Base-by-base conservation (phyloP, 2,888 invertebrate genomes). In the Ceriagrion tenellum region DNA sequence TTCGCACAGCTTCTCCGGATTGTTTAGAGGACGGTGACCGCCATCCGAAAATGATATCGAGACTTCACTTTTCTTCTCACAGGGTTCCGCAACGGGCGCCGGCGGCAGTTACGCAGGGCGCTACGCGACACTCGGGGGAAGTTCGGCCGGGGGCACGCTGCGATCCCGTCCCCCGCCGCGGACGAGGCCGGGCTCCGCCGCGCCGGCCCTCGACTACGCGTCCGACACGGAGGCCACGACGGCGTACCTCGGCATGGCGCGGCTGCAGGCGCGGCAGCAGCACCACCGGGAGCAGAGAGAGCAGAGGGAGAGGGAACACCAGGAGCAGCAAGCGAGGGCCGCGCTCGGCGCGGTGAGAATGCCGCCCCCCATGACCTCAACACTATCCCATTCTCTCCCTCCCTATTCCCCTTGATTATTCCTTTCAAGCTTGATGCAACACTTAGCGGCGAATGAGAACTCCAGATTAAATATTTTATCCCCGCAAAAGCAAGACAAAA, bases 221-320 rank as follows among this genome's bases (percentile, higher is more conserved):
- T 99, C 99, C 95, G 99, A 99, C 96, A 99, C 99, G 0, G 99
- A 99, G 97, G 98, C 99, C n/a, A 98, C 98, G 23, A 95, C 95
- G 74, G 96, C 98, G 63, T 89, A 95, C 55, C 69, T 69, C 20
- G 95, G 95, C 13, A 63, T 47, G 96, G 96, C 55, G 96, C 96
- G 96, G 95, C 95, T 69, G 96, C 96, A 95, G 96, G 96, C 69
- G 96, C 96, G 69, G 96, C 95, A 59, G 74, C 96, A 56, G 95
- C 96, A 91, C 96, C 96, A 69, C 96, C 96, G 88, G 95, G 96
- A 88, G 95, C 96, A 93, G 47, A 40, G 93, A 47, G 93, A 93
- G 69, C 93, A 93, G 93, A 47, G 93, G 8, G 93, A 93, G 23
- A 69, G 93, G 74, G 93, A 93, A 47, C 93, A 93, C 18, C 93